Evolutionary conservation across 2,113 vertebrate genomes (phyloP).

Genomic region (Sebastes fasciatus): DNA sequence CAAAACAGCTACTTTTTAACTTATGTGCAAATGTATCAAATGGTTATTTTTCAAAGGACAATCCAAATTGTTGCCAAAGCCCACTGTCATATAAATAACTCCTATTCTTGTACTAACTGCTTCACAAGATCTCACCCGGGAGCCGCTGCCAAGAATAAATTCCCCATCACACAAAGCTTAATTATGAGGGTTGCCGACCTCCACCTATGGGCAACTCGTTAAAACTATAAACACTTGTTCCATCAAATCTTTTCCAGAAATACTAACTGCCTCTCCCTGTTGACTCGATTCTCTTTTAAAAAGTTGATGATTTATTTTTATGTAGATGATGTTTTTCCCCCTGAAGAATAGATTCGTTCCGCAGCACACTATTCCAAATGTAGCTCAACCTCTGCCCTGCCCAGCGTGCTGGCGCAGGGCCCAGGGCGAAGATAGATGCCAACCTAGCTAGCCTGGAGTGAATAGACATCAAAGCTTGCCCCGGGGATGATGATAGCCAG

Average conservation of each 20-base stretch:
- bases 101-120: constrained; percentile 28
- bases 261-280: constrained; percentile 40
- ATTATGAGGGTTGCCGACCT: constrained; percentile 59
- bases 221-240: constrained; percentile 60
- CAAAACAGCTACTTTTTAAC: constrained; percentile 11
- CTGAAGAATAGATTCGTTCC: constrained; percentile 51
- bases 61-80: background rate
- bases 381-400: constrained; percentile 50
- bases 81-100: constrained; percentile 14
- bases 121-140: constrained; percentile 2
- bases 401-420: constrained; percentile 41
- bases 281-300: constrained; percentile 62
- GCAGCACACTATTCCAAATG: constrained; percentile 34
- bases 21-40: background rate
- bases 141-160: constrained; percentile 57
- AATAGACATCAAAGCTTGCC: constrained; percentile 63
- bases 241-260: constrained; percentile 50
- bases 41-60: background rate
- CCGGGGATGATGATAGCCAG: constrained; percentile 40
- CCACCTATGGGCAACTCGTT: constrained; percentile 61
- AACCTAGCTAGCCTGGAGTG: constrained; percentile 59
- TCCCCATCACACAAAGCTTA: constrained; percentile 58
- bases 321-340: constrained; percentile 31
- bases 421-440: constrained; percentile 54
- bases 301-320: constrained; percentile 59